A percentile compares a stretch with the other conserved stretches of the same genome.
Conservation (phyloP, 2,797 vertebrate genomes). For the Sylvilagus floridanus region DNA sequence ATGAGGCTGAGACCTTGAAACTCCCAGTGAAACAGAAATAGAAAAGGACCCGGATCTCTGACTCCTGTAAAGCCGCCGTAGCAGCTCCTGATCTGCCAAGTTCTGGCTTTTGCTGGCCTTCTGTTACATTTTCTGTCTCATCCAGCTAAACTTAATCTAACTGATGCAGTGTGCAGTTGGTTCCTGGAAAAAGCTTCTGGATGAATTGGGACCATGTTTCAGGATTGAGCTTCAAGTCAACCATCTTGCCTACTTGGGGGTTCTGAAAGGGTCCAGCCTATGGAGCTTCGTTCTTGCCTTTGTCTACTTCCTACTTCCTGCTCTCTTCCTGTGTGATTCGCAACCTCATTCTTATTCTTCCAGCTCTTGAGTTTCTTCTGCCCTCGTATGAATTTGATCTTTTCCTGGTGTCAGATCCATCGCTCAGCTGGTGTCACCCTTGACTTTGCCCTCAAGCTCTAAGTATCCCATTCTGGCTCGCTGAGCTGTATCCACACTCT, state of each 20-base stretch:
- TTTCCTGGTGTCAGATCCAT: background rate
- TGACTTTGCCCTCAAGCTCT: background rate
- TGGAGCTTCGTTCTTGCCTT: background rate
- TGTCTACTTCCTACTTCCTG: fast-evolving
- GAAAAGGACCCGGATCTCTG: background rate
- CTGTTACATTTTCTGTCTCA: background rate
- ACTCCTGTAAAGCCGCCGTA: fast-evolving
- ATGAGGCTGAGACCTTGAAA: background rate
- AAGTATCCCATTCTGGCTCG: background rate
- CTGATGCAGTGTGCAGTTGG: background rate
- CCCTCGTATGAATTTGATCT: background rate
- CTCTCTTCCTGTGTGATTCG: background rate
- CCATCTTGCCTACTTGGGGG: background rate
- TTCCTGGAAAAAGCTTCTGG: background rate
- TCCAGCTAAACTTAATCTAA: background rate
- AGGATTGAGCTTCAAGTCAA: background rate
- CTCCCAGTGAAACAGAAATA: background rate
- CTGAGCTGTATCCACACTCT: background rate
- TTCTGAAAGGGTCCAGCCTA: background rate
- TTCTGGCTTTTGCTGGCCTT: background rate
- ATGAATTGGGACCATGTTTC: background rate
- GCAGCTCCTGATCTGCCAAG: background rate
- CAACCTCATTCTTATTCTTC: background rate
- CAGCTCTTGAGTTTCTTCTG: background rate
- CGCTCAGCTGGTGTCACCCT: background rate